Conservation (phyloP, 2,113 vertebrate genomes). For the Pterocles orientalis region DNA sequence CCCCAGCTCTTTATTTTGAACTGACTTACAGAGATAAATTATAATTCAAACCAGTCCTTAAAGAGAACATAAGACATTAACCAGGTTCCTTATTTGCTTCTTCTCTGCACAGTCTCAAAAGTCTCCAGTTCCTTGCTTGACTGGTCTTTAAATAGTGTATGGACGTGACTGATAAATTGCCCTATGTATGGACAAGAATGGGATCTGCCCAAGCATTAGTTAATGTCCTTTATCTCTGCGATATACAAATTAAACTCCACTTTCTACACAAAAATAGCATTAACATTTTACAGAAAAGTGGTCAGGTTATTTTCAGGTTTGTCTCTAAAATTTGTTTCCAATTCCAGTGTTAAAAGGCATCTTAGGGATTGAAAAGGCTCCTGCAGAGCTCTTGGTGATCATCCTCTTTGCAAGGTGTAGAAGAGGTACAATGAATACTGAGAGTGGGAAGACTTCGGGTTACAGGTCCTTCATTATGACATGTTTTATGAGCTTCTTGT, state of each 20-base stretch:
- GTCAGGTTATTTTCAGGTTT: neutral
- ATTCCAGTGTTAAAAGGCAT: neutral
- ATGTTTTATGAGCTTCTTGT: neutral
- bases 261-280: neutral
- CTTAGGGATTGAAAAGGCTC: neutral
- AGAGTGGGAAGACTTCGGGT: neutral
- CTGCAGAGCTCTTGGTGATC: neutral
- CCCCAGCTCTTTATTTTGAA: neutral
- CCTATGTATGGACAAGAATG: neutral
- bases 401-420: neutral
- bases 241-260: neutral
- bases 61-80: neutral
- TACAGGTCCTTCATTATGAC: neutral
- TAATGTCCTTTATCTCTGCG: neutral
- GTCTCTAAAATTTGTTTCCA: neutral
- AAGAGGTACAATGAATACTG: neutral
- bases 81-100: neutral
- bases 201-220: neutral
- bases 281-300: neutral
- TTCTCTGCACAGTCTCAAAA: neutral
- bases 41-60: neutral
- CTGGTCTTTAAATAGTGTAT: neutral
- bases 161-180: neutral
- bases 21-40: neutral
- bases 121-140: neutral